A percentile compares a stretch with the other conserved stretches of the same genome.
phyloP scores from a whole-genome alignment of 2,888 invertebrate species.

The Caenorhabditis becei region DNA sequence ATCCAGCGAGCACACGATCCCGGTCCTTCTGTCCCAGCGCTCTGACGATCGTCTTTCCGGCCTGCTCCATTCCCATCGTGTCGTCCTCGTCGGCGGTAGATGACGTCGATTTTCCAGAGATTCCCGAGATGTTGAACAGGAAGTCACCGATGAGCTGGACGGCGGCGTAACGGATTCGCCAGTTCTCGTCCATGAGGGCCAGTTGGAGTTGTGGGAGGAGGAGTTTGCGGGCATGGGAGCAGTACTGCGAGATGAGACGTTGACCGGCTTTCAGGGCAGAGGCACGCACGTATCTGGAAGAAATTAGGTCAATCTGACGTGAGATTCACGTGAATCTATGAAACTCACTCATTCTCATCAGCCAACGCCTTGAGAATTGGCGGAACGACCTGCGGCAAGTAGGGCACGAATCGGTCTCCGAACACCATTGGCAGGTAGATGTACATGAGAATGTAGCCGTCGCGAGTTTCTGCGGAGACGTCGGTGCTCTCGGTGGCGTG shows the following conservation, averaged over 20 bases:
- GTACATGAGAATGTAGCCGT: constrained; percentile 99
- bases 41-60: constrained; percentile 92
- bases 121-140: constrained; percentile 94
- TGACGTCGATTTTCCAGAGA: constrained; percentile 98
- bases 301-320: neutral
- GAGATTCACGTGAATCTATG: constrained; percentile 30
- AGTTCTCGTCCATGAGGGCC: constrained; percentile 97
- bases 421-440: constrained; percentile 99
- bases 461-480: constrained; percentile 90
- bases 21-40: constrained; percentile 92
- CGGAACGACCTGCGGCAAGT: constrained; percentile 96
- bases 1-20: constrained; percentile 93
- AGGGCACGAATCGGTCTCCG: constrained; percentile 94
- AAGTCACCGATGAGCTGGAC: constrained; percentile 96
- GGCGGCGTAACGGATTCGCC: constrained; percentile 94
- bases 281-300: constrained; percentile 89
- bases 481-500: constrained; percentile 80
- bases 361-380: constrained; percentile 97
- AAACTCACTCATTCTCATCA: constrained; percentile 91
- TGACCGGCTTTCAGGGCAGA: constrained; percentile 97
- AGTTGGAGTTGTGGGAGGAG: constrained; percentile 93
- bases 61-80: constrained; percentile 97
- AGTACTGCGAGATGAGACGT: constrained; percentile 95
- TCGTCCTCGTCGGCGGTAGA: constrained; percentile 98
- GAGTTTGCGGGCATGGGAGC: constrained; percentile 86